Evolutionary conservation across 2,888 invertebrate species (phyloP).

Genomic region (Trachelus tabidus): DNA sequence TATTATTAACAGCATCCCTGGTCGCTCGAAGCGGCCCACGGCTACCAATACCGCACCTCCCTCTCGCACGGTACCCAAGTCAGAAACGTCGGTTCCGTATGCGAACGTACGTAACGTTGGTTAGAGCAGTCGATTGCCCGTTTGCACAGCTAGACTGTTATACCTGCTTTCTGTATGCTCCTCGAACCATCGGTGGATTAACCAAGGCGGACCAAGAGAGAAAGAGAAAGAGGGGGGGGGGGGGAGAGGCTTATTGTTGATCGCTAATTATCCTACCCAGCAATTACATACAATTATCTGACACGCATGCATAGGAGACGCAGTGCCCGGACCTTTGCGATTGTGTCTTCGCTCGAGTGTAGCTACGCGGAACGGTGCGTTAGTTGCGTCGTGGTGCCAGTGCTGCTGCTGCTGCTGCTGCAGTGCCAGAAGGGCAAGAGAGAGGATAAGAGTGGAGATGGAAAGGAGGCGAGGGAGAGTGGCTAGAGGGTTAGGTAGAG

Average conservation of each 20-base stretch:
- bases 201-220: not conserved
- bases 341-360: conserved; percentile 7
- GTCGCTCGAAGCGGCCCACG: conserved; percentile 32
- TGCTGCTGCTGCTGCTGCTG: not conserved
- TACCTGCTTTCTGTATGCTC: not conserved
- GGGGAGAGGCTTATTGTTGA: conserved; percentile 52
- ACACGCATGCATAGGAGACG: conserved; percentile 53
- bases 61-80: not conserved
- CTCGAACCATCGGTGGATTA: not conserved
- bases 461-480: not conserved
- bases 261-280: conserved; percentile 61
- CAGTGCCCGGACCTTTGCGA: not conserved
- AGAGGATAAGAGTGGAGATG: not conserved
- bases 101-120: not conserved
- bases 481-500: not conserved
- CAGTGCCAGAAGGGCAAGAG: not conserved
- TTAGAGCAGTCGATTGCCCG: not conserved
- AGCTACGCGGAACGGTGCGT: conserved; percentile 1
- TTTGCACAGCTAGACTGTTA: not conserved
- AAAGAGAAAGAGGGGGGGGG: not conserved
- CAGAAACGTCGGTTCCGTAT: not conserved
- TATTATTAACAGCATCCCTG: conserved; percentile 50
- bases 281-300: conserved; percentile 62
- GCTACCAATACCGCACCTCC: conserved; percentile 38
- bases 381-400: not conserved